A percentile compares a stretch with the other conserved stretches of the same genome.
phyloP scores from a whole-genome alignment of 2,113 vertebrate species.

The Micronycteris hirsuta region DNA sequence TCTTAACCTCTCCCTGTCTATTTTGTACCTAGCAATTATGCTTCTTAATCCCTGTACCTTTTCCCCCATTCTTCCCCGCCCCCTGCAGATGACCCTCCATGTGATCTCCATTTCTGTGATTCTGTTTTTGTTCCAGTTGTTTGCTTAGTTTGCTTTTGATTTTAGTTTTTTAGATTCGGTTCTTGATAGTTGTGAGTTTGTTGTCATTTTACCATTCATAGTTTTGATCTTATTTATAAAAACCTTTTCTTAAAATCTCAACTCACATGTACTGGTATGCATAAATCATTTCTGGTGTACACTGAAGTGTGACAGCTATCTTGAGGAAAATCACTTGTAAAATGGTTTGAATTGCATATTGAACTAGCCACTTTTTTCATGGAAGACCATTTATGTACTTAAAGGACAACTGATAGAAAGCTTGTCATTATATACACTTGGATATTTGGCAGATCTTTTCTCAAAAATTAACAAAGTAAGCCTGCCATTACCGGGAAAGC shows the following conservation, averaged over 20 bases:
- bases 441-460: constrained; percentile 28
- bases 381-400: not conserved
- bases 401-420: not conserved
- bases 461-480: constrained; percentile 17
- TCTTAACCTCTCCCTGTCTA: no score
- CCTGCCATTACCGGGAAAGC: constrained; percentile 6
- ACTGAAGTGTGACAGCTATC: not conserved
- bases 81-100: no score
- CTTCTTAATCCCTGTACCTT: no score
- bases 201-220: no score
- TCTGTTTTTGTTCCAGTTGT: no score
- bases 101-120: no score
- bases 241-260: constrained; percentile 25
- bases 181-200: no score
- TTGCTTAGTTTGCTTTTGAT: no score
- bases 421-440: constrained; percentile 3
- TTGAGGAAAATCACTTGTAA: not conserved
- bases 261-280: constrained; percentile 19
- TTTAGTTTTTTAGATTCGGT: no score
- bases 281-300: not conserved
- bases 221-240: no score
- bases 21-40: no score
- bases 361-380: not conserved
- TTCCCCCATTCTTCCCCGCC: no score
- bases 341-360: not conserved